Percentiles rank a stretch among this genome's conserved stretches.
These are phyloP conservation scores for Esox lucius DNA, from an alignment of 2,797 vertebrate species.

Conservation along the genomic window DNA sequence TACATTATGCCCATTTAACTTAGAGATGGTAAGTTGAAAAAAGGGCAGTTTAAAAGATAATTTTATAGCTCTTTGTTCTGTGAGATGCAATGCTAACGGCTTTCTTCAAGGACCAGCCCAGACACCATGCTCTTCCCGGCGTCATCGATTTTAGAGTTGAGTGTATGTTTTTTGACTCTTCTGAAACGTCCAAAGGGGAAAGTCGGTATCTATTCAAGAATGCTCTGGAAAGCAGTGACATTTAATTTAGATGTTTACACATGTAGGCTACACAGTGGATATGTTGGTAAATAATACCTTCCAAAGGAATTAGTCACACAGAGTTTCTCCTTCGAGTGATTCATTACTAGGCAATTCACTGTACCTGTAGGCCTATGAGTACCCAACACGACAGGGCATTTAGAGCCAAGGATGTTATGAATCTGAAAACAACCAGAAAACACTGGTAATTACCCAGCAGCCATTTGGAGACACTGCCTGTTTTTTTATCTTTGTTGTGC, in stretches of 20 bases:
- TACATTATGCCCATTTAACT: neutral
- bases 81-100: neutral
- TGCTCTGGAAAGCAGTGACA: no score
- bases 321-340: neutral
- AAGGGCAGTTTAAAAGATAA: neutral
- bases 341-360: neutral
- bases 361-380: neutral
- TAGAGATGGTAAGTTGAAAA: neutral
- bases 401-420: neutral
- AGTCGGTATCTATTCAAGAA: neutral
- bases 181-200: neutral
- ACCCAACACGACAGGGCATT: neutral
- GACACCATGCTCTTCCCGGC: neutral
- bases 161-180: no score
- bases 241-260: neutral
- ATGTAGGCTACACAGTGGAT: neutral
- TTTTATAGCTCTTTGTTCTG: neutral
- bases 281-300: conserved; percentile 4
- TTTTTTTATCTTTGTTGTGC: conserved; percentile 18
- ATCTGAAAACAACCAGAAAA: neutral
- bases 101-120: conserved; percentile 9
- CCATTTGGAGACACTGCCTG: conserved; percentile 17
- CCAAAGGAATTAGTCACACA: neutral
- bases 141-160: neutral
- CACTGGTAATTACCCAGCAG: conserved; percentile 13